Evolutionary conservation across 2,797 vertebrate species (phyloP).

Genomic region (Tangara arthus): DNA sequence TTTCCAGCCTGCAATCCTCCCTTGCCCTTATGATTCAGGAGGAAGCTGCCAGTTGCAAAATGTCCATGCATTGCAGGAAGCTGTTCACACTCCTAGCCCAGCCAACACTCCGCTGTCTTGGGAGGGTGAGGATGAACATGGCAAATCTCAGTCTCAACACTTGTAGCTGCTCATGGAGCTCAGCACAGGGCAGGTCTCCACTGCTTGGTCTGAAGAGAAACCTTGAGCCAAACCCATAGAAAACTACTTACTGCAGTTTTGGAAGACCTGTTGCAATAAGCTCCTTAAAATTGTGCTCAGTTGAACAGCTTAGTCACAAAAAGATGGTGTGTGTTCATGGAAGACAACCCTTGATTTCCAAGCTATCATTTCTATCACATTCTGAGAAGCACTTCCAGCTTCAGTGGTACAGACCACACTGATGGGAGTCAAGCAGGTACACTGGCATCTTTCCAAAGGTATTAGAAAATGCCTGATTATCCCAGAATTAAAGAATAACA

Average conservation of each 20-base stretch:
- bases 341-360: not conserved
- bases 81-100: not conserved
- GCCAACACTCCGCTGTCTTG: not conserved
- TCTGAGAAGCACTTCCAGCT: not conserved
- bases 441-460: not conserved
- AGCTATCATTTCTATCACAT: not conserved
- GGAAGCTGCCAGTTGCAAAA: not conserved
- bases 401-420: not conserved
- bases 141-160: not conserved
- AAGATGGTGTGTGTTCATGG: not conserved
- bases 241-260: not conserved
- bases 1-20: not conserved
- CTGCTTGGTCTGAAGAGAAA: not conserved
- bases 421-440: not conserved
- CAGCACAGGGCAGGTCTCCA: not conserved
- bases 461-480: not conserved
- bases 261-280: not conserved
- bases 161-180: not conserved
- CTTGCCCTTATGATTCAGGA: not conserved
- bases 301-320: not conserved
- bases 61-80: slow-evolving; percentile 17
- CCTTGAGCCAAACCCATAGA: not conserved
- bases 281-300: not conserved
- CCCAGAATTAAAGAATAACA: not conserved
- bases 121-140: not conserved